These are phyloP conservation scores for Andrena hattorfiana DNA, from an alignment of 2,888 invertebrate species.

Conservation along the genomic window DNA sequence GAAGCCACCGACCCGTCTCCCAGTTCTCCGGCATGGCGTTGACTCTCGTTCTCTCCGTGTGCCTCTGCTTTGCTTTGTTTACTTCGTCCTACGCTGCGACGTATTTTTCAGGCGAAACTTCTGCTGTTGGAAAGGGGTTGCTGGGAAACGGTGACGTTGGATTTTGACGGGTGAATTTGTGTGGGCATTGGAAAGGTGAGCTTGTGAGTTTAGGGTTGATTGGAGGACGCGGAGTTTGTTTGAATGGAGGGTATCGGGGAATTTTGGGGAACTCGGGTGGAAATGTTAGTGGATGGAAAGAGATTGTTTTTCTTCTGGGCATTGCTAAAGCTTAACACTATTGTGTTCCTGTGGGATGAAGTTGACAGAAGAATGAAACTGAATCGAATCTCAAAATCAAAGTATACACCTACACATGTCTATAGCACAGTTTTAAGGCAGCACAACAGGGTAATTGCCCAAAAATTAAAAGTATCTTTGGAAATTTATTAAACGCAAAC, in stretches of 20 bases:
- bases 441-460: too few relatives aligned
- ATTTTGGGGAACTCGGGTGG: neutral
- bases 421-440: too few relatives aligned
- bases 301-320: too few relatives aligned
- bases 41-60: slow-evolving; percentile 19
- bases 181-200: neutral
- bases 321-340: too few relatives aligned
- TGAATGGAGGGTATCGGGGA: neutral
- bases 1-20: neutral
- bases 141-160: neutral
- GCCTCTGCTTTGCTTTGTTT: slow-evolving; percentile 19
- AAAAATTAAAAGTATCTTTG: too few relatives aligned
- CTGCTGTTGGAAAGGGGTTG: neutral
- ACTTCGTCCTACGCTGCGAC: neutral
- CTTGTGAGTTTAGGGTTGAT: neutral
- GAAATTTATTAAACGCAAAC: too few relatives aligned
- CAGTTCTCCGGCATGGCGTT: neutral
- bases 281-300: neutral
- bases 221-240: neutral
- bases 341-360: too few relatives aligned
- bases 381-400: too few relatives aligned
- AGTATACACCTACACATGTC: too few relatives aligned
- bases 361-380: too few relatives aligned
- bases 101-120: neutral
- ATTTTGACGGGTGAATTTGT: neutral